Conservation (phyloP, 2,888 invertebrate species). For the Pyrocoelia pectoralis region DNA sequence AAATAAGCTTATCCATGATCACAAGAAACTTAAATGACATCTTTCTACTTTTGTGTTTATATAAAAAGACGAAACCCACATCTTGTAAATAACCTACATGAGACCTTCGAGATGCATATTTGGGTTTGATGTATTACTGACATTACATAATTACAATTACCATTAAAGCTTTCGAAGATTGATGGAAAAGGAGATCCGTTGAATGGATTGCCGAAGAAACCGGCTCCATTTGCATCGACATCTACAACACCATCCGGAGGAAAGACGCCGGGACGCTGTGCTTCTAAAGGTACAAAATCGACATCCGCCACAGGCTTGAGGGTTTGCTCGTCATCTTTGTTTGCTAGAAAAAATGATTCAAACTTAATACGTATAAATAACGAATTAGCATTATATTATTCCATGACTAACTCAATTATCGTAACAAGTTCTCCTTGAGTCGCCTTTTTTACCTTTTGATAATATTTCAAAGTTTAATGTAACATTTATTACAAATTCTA, state of each 20-base stretch:
- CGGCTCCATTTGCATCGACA: slow-evolving; percentile 19
- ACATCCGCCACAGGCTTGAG: slow-evolving; percentile 7
- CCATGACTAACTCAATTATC: background rate
- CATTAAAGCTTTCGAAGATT: slow-evolving; percentile 17
- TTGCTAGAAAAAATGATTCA: background rate
- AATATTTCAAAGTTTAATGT: background rate
- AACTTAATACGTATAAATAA: background rate
- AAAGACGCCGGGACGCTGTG: slow-evolving; percentile 4
- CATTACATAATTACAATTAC: slow-evolving; percentile 12
- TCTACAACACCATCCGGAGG: slow-evolving; percentile 26
- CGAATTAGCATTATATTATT: background rate
- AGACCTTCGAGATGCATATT: slow-evolving; percentile 29
- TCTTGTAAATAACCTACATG: slow-evolving; percentile 16
- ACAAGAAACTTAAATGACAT: slow-evolving; percentile 2
- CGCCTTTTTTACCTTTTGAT: background rate
- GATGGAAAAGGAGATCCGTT: slow-evolving; percentile 25
- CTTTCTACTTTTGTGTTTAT: slow-evolving; percentile 8
- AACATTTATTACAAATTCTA: background rate
- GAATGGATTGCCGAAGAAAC: slow-evolving; percentile 29
- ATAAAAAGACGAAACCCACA: slow-evolving; percentile 13
- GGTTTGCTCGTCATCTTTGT: background rate
- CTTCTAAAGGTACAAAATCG: slow-evolving; percentile 29
- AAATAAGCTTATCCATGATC: slow-evolving; percentile 17
- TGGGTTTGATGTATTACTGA: slow-evolving; percentile 17
- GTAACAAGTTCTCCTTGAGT: slow-evolving; percentile 5